phyloP scores from a whole-genome alignment of 2,888 invertebrate species.

The Clivina fossor region DNA sequence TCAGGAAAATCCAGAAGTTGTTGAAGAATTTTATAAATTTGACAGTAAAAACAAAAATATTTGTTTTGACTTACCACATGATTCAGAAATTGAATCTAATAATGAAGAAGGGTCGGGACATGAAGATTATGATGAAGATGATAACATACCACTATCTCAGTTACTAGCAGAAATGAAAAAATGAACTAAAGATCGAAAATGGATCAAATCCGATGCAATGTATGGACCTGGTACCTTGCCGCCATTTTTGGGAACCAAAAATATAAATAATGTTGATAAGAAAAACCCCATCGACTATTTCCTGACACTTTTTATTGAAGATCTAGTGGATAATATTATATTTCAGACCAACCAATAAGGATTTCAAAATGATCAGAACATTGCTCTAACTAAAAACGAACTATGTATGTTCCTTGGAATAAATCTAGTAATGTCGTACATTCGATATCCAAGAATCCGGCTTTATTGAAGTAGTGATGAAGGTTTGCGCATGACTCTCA shows the following conservation, averaged over 20 bases:
- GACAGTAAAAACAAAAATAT: too few relatives aligned
- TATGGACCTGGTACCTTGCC: constrained; percentile 4
- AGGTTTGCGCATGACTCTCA: not conserved
- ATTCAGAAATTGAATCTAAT: too few relatives aligned
- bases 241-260: constrained; percentile 2
- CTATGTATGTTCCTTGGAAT: constrained; percentile 9
- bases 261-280: constrained; percentile 4
- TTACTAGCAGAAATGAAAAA: too few relatives aligned
- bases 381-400: constrained; percentile 6
- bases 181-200: too few relatives aligned
- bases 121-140: too few relatives aligned
- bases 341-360: constrained; percentile 2
- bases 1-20: too few relatives aligned
- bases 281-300: not conserved
- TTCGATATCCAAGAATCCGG: constrained; percentile 1
- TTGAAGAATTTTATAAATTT: too few relatives aligned
- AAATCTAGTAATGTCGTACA: constrained; percentile 12
- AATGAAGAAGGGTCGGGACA: too few relatives aligned
- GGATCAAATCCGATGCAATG: not conserved
- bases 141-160: too few relatives aligned
- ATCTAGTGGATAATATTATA: constrained; percentile 7
- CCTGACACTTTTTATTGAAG: not conserved
- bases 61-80: too few relatives aligned
- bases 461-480: constrained; percentile 1
- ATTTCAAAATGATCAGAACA: constrained; percentile 1